These are phyloP conservation scores for Zophobas morio DNA, from an alignment of 1,140 invertebrate genomes.

Conservation along the genomic window DNA sequence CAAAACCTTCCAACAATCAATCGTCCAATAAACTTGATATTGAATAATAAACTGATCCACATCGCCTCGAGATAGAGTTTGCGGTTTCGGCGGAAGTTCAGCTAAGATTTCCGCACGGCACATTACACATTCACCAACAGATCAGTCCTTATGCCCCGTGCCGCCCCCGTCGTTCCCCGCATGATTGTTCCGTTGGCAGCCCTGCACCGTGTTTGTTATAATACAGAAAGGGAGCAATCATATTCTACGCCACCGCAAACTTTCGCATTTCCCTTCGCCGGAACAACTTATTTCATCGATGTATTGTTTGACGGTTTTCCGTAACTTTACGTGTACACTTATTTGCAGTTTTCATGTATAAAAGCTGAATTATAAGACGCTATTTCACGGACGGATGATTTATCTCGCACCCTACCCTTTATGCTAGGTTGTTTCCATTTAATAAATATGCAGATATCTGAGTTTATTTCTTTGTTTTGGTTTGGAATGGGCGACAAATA, in stretches of 20 bases:
- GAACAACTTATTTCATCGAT: conserved; percentile 42
- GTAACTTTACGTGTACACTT: conserved; percentile 29
- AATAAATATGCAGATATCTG: neutral
- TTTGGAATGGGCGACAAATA: no score
- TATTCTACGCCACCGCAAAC: conserved; percentile 45
- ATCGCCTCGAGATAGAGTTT: conserved; percentile 50
- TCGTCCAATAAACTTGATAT: conserved; percentile 40
- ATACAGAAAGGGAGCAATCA: conserved; percentile 51
- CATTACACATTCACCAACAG: conserved; percentile 57
- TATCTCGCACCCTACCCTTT: conserved; percentile 9
- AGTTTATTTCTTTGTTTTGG: no score
- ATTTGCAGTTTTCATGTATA: conserved; percentile 30
- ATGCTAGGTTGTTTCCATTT: neutral
- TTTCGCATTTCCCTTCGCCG: conserved; percentile 36
- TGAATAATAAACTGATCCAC: conserved; percentile 50
- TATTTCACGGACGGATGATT: conserved; percentile 19
- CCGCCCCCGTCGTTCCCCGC: conserved; percentile 50
- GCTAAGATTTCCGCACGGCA: conserved; percentile 57
- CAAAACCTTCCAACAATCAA: conserved; percentile 29
- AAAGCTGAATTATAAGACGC: conserved; percentile 31
- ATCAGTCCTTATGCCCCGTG: conserved; percentile 48
- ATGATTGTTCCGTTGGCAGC: conserved; percentile 55
- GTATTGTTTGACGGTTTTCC: conserved; percentile 36
- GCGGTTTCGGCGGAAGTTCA: conserved; percentile 54
- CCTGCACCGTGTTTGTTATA: conserved; percentile 53